These are phyloP conservation scores for Montipora cactus DNA, from an alignment of 64 coral and sea anemone genomes.

Conservation along the genomic window DNA sequence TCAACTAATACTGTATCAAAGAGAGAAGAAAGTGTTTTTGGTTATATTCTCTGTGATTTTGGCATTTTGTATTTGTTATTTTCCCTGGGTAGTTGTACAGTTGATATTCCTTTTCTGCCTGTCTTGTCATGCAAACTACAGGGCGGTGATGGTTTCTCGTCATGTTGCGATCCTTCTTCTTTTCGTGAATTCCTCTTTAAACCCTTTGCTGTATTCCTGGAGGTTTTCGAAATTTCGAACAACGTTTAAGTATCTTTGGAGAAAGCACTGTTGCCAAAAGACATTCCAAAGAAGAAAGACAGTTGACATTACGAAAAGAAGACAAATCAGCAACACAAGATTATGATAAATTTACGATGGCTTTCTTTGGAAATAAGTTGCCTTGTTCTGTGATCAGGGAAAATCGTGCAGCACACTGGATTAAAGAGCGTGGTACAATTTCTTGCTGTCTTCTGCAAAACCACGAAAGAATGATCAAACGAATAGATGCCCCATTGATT, in stretches of 20 bases:
- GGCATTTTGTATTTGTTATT: neutral
- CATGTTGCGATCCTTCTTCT: neutral
- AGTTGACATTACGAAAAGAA: neutral
- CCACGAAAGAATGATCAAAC: no score
- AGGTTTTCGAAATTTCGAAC: neutral
- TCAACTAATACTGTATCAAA: neutral
- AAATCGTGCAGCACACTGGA: no score
- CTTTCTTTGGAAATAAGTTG: no score
- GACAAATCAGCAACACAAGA: neutral
- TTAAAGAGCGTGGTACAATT: no score
- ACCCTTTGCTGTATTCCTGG: neutral
- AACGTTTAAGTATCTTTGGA: slow-evolving; percentile 2
- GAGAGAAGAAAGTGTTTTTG: slow-evolving; percentile 17
- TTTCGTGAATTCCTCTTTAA: neutral
- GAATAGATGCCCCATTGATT: no score
- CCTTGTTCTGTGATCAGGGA: no score
- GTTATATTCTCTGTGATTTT: slow-evolving; percentile 19
- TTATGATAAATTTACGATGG: neutral
- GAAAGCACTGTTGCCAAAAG: neutral
- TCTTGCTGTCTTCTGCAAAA: no score
- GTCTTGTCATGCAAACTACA: neutral
- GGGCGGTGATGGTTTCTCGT: neutral
- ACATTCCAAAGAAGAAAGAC: neutral
- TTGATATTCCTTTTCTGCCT: neutral
- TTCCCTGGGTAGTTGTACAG: neutral